Conservation (phyloP, 1,140 invertebrate genomes). For the Diorhabda carinulata region DNA sequence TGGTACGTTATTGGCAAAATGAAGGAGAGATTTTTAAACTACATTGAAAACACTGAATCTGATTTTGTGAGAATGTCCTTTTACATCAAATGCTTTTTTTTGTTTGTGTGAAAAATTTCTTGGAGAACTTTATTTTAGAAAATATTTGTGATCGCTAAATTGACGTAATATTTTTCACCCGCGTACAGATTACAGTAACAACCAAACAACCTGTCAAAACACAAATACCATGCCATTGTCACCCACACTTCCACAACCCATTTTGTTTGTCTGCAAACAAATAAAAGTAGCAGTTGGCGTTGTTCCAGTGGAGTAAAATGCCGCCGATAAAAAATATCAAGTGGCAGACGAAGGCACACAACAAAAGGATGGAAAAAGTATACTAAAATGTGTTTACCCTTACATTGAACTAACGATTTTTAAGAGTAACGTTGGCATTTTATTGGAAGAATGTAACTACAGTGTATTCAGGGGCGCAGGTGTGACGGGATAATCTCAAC, state of each 20-base stretch:
- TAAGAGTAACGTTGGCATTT: conserved; percentile 14
- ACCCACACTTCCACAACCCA: conserved; percentile 8
- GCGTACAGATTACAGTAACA: not conserved
- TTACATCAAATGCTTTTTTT: no score
- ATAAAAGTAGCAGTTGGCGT: conserved; percentile 12
- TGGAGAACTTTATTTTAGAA: no score
- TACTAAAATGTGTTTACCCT: conserved; percentile 19
- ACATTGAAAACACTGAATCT: no score
- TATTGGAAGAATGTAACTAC: conserved; percentile 16
- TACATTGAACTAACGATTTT: conserved; percentile 18
- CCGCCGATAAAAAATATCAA: conserved; percentile 15
- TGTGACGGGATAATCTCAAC: not conserved
- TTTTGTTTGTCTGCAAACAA: not conserved
- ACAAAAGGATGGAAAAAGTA: conserved; percentile 6
- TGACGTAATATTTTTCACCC: not conserved
- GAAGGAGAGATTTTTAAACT: no score
- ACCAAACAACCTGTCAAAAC: conserved; percentile 2
- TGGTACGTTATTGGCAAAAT: no score
- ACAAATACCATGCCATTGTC: conserved; percentile 1
- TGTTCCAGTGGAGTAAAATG: conserved; percentile 9
- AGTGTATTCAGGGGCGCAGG: not conserved
- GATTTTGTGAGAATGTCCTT: no score
- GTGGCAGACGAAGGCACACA: not conserved
- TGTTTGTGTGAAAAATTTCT: no score
- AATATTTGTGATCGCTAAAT: not conserved